Percentiles rank a stretch among this genome's conserved stretches.
Evolutionary conservation across 2,797 vertebrate genomes (phyloP).

Genomic region (Intellagama lesueurii): DNA sequence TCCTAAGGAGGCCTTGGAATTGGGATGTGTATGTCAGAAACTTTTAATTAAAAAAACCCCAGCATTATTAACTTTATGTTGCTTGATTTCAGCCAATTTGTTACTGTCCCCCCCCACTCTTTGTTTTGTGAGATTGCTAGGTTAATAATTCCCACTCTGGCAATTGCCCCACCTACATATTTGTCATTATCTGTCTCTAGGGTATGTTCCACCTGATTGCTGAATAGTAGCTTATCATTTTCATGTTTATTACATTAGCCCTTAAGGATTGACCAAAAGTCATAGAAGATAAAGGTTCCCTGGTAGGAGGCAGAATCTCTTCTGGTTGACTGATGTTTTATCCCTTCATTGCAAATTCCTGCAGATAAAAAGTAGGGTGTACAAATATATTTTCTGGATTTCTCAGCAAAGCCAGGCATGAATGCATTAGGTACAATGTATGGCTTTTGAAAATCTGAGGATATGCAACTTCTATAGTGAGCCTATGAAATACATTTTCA

Average conservation of each 20-base stretch:
- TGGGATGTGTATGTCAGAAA: no score
- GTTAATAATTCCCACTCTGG: background rate
- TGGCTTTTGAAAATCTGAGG: background rate
- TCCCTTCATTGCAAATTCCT: constrained; percentile 10
- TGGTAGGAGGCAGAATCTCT: constrained; percentile 3
- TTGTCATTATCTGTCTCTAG: background rate
- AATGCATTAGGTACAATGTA: background rate
- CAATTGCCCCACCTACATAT: background rate
- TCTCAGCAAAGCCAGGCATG: constrained; percentile 14
- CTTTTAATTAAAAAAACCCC: no score
- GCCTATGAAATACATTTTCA: background rate
- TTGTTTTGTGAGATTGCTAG: background rate
- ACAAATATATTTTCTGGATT: constrained; percentile 2
- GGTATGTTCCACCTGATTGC: background rate
- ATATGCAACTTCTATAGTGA: background rate
- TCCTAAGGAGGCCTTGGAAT: no score
- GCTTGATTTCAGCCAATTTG: background rate
- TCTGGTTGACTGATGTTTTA: constrained; percentile 24
- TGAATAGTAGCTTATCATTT: constrained; percentile 9
- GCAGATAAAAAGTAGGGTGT: constrained; percentile 18
- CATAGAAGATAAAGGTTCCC: constrained; percentile 8
- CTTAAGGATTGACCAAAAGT: constrained; percentile 20
- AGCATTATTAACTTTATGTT: no score
- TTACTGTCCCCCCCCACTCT: background rate
- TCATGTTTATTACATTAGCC: constrained; percentile 27